Conservation (phyloP, 2,797 vertebrate species). For the Cossypha dichroa region DNA sequence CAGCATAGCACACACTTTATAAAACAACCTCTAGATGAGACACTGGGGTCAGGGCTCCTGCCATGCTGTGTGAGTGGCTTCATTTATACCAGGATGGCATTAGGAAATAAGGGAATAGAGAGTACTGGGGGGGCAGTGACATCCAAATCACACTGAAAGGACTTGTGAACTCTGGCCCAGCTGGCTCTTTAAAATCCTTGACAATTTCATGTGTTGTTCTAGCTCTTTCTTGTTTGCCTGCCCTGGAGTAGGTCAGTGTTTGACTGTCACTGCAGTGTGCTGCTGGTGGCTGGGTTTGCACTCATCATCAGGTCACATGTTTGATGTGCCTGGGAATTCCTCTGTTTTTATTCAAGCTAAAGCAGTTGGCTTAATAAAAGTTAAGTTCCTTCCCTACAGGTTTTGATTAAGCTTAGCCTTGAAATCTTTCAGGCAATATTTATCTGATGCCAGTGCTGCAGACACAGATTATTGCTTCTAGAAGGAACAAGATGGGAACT, state of each 20-base stretch:
- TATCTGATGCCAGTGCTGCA: background rate
- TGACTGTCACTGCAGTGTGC: background rate
- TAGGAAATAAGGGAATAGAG: background rate
- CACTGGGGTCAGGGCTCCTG: background rate
- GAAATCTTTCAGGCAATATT: background rate
- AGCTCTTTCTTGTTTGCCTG: background rate
- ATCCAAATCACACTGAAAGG: background rate
- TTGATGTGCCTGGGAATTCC: background rate
- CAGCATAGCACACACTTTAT: background rate
- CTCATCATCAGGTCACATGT: background rate
- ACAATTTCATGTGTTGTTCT: background rate
- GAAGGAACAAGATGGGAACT: background rate
- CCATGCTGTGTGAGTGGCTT: background rate
- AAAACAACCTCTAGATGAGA: background rate
- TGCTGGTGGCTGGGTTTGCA: background rate
- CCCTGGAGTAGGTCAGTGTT: background rate
- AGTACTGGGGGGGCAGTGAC: background rate
- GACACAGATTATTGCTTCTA: background rate
- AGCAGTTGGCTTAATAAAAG: background rate
- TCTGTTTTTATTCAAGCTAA: background rate
- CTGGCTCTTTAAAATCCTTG: background rate
- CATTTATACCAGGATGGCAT: background rate
- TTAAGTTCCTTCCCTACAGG: background rate
- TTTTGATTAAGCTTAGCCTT: background rate
- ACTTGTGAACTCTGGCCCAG: background rate